Evolutionary conservation across 2,888 invertebrate species (phyloP).

Genomic region (Sphaeridia pumilis): DNA sequence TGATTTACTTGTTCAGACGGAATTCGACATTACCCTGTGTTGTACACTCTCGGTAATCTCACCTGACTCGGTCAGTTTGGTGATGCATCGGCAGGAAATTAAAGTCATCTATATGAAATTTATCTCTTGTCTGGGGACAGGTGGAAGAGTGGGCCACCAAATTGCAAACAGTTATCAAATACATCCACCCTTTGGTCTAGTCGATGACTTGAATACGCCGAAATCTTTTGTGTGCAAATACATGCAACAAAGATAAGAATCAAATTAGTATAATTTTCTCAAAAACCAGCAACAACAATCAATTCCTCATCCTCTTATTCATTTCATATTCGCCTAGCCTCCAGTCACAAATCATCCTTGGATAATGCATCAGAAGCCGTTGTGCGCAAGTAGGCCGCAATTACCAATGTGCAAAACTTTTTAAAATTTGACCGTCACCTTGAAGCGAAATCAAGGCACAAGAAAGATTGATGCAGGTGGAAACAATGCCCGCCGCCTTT

Average conservation of each 20-base stretch:
- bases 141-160: background rate
- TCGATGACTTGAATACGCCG: background rate
- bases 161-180: too few relatives aligned
- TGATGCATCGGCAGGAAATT: too few relatives aligned
- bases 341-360: background rate
- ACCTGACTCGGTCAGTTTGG: too few relatives aligned
- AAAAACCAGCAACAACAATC: too few relatives aligned
- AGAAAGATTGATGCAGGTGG: background rate
- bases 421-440: constrained; percentile 1
- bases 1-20: background rate
- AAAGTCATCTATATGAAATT: too few relatives aligned
- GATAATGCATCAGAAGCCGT: background rate
- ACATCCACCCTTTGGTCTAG: too few relatives aligned
- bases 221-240: background rate
- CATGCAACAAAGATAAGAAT: constrained; percentile 1
- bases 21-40: background rate
- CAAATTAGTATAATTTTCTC: background rate
- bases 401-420: background rate
- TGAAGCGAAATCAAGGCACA: background rate
- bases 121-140: background rate
- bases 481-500: background rate
- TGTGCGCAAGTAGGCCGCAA: constrained; percentile 1
- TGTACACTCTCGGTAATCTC: background rate
- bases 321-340: background rate
- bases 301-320: too few relatives aligned